Evolutionary conservation across 2,797 vertebrate species (phyloP), one percentile per base, ranked within the genome.

Genomic region (Enteromius afrohamiltoni): DNA sequence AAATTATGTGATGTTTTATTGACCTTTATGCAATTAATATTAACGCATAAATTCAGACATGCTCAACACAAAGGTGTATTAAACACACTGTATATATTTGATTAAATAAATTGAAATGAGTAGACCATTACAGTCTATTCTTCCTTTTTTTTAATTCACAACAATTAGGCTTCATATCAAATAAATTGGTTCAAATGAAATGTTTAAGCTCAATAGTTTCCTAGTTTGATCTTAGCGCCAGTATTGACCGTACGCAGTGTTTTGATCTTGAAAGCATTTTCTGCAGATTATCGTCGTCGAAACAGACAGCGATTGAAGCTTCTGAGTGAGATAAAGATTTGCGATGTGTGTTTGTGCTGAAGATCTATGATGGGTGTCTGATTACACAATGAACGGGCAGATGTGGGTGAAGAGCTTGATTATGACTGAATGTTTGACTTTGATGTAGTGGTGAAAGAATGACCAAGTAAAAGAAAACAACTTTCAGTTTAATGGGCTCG

Each of bases 401-500:
- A 78, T 86, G 77, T 82, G 69, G 81, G 21, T 60, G 62, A 83
- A 74, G 45, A 75, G 85, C 55, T 82, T 83, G 85, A 82, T 79
- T 86, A 60, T 65, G 78, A 79, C 21, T 70, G 58, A 78, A 81
- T 42, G 82, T 55, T 77, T 73, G 73, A 70, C 70, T 65, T 77
- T 71, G 42, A 58, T 82, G 29, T 64, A 76, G 83, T 34, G 77
- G 45, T 53, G 37, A 77, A 65, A 76, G 74, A 82, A 78, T 79
- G 82, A 85, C 55, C 80, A 83, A 83, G 82, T 82, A 83, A 86
- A 88, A 80, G 65, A 82, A 69, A 85, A 78, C 6, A 77, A 85
- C 79, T 87, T 79, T 79, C 53, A 23, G 29, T 81, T 73, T 87
- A 87, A 88, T 87, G 65, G 78, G 47, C 83, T 34, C 3, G 21